These are phyloP conservation scores for Lacerta viridis DNA, from an alignment of 2,797 vertebrate species.

Conservation along the genomic window DNA sequence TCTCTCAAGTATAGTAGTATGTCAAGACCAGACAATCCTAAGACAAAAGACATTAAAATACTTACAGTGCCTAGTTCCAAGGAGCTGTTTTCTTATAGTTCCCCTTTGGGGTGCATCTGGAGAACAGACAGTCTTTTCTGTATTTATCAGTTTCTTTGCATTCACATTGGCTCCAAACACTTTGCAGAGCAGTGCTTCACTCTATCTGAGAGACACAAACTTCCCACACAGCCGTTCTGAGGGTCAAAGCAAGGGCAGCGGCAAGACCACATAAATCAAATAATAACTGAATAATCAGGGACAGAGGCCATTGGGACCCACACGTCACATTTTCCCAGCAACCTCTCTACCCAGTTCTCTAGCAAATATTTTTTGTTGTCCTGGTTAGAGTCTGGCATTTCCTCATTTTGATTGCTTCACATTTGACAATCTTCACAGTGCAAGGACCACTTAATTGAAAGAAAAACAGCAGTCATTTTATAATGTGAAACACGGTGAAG, in stretches of 20 bases:
- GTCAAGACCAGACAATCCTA: constrained; percentile 17
- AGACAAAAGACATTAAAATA: constrained; percentile 61
- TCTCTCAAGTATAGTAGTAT: constrained; percentile 11
- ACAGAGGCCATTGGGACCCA: constrained; percentile 76
- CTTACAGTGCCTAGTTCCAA: constrained; percentile 63
- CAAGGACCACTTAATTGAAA: neutral
- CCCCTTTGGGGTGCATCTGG: constrained; percentile 63
- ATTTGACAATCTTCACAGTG: neutral
- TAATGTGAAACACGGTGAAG: neutral
- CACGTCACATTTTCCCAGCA: constrained; percentile 77
- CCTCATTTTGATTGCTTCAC: constrained; percentile 55
- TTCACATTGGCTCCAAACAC: constrained; percentile 78
- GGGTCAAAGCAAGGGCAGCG: constrained; percentile 83
- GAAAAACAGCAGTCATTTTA: neutral
- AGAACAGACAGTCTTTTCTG: constrained; percentile 68
- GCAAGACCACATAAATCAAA: constrained; percentile 83
- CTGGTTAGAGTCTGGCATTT: constrained; percentile 57
- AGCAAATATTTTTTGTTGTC: constrained; percentile 61
- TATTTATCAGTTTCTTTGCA: constrained; percentile 77
- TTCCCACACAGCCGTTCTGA: constrained; percentile 81
- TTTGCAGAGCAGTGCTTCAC: constrained; percentile 76
- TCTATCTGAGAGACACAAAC: constrained; percentile 78
- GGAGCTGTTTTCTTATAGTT: constrained; percentile 34
- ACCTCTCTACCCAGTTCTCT: constrained; percentile 62
- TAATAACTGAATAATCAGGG: constrained; percentile 79